Base-by-base conservation (phyloP, 2,888 invertebrate genomes). In the Xylocampa areola region DNA sequence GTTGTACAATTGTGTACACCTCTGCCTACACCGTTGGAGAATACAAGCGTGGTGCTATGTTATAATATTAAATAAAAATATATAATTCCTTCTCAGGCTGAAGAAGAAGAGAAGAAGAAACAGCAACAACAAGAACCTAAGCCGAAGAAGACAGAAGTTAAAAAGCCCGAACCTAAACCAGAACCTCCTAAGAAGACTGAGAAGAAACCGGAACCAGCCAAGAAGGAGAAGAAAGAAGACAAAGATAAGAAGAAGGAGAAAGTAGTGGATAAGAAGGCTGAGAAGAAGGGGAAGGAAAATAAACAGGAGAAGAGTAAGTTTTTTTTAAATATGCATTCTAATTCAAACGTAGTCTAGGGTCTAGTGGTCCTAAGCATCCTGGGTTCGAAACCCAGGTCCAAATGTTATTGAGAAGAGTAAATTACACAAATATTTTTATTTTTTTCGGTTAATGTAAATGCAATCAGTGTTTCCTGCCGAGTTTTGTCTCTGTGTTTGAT, bases 271-370 rank as follows among this genome's bases (percentile, higher is more conserved):
- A 85, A 88, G 64, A 84, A 85, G 14, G 76, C 69, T 14, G 86
- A 87, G 62, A 85, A 88, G 64, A 84, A 86, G 16, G 76, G 82
- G 59, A 71, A 86, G 66, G 69, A 90, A 39, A 84, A 76, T 58
- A 91, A 88, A 80, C 76, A 73, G 52, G 92, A 91, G 52, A 92
- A 89, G 70, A 80, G 62, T 73, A 82, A 90, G 90, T 54, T 7
- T 5, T 29, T 39, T 51, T 0, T 30, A 7, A n/a, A 33, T 1
- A 30, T 37, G 14, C 27, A 11, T 55, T 14, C 21, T 21, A 21
- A 2, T 21, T 4, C 21, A 21, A 5, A 21, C 21, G 3, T 21
- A 21, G 21, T 2, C 3, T 5, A 21, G 21, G 21, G n/a, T n/a
- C n/a, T n/a, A n/a, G n/a, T n/a, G n/a, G n/a, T n/a, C n/a, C n/a